Percentiles rank a stretch among this genome's conserved stretches.
Evolutionary conservation across 2,888 invertebrate species (phyloP).

Genomic region (Drosophila algonquin): DNA sequence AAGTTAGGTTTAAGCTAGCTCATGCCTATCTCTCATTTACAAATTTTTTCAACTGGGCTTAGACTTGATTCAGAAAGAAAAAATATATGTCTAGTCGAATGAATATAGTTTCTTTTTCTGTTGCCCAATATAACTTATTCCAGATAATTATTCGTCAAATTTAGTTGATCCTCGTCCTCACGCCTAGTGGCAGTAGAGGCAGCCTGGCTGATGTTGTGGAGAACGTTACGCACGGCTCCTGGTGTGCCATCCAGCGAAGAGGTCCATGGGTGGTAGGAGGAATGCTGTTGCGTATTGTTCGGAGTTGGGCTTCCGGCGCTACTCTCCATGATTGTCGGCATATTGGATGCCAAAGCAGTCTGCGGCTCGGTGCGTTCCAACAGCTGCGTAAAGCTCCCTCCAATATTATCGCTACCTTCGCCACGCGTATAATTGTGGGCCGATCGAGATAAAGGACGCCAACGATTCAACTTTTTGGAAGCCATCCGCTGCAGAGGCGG

Average conservation of each 20-base stretch:
- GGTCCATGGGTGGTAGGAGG: slow-evolving; percentile 63
- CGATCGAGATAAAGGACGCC: slow-evolving; percentile 83
- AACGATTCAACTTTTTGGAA: slow-evolving; percentile 82
- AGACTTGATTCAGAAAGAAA: not conserved
- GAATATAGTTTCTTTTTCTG: no score
- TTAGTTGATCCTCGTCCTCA: slow-evolving; percentile 81
- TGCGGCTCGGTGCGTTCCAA: slow-evolving; percentile 57
- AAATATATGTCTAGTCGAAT: not conserved
- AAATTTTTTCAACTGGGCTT: no score
- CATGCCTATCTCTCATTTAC: no score
- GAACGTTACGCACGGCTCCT: slow-evolving; percentile 79
- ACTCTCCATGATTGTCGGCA: slow-evolving; percentile 84
- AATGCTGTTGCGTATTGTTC: slow-evolving; percentile 43
- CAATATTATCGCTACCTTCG: slow-evolving; percentile 29
- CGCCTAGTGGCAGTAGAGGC: slow-evolving; percentile 45
- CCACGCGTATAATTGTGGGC: slow-evolving; percentile 75
- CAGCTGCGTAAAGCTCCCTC: slow-evolving; percentile 58
- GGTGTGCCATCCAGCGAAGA: slow-evolving; percentile 75
- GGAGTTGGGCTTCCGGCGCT: slow-evolving; percentile 51
- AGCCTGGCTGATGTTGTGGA: slow-evolving; percentile 78
- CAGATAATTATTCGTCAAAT: slow-evolving; percentile 80
- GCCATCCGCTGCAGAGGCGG: slow-evolving; percentile 57
- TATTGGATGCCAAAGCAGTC: slow-evolving; percentile 56
- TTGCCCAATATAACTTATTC: slow-evolving; percentile 34
- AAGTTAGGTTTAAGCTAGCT: slow-evolving; percentile 7